Evolutionary conservation across 1,140 invertebrate species (phyloP).

Genomic region (Myzus persicae): DNA sequence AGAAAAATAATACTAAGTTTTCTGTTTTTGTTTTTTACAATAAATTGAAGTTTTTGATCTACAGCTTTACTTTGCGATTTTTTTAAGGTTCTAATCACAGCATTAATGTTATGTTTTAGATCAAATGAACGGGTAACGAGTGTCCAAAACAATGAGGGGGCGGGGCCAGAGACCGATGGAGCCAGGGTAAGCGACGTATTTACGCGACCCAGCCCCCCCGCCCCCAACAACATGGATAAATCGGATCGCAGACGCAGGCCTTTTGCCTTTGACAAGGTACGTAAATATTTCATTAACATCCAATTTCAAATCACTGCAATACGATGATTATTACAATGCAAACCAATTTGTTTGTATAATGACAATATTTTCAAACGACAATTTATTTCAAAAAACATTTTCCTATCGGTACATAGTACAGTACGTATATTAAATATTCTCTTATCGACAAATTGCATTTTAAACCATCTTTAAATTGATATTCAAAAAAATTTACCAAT

Average conservation of each 20-base stretch:
- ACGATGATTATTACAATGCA: neutral
- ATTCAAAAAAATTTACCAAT: neutral
- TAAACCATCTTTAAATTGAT: neutral
- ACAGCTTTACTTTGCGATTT: neutral
- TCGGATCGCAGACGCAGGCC: conserved; percentile 71
- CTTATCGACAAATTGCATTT: neutral
- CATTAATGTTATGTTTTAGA: conserved; percentile 53
- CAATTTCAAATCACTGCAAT: neutral
- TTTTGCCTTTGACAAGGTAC: conserved; percentile 73
- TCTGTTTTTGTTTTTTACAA: neutral
- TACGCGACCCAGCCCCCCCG: conserved; percentile 65
- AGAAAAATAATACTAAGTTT: neutral
- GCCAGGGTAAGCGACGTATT: conserved; percentile 71
- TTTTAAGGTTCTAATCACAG: neutral
- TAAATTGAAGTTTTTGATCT: neutral
- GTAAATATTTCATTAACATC: conserved; percentile 37
- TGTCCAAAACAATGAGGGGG: conserved; percentile 67
- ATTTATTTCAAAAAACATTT: neutral
- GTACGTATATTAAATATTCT: neutral
- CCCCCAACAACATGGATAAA: conserved; percentile 68
- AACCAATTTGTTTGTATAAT: neutral
- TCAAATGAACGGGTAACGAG: conserved; percentile 61
- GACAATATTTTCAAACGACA: neutral
- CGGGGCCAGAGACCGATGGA: conserved; percentile 75
- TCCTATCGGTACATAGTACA: neutral